Evolutionary conservation across 2,797 vertebrate genomes (phyloP).

Genomic region (Antrozous pallidus): DNA sequence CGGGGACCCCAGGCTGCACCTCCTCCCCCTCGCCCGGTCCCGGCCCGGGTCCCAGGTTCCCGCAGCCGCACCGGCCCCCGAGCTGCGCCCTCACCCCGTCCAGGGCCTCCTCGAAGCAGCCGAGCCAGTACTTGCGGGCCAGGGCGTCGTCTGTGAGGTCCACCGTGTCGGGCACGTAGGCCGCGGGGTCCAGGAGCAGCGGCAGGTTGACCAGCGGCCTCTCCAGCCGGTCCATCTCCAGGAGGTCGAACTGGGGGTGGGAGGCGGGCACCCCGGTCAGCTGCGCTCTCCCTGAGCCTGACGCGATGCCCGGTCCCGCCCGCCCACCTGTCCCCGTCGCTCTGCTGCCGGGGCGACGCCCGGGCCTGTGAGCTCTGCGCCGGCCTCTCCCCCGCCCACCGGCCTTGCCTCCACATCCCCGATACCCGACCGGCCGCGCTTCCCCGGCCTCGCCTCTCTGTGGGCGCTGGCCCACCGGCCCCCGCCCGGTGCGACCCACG

Average conservation of each 20-base stretch:
- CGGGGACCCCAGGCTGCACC: too few relatives aligned
- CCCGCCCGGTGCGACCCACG: background rate
- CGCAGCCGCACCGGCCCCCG: too few relatives aligned
- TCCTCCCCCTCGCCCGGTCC: too few relatives aligned
- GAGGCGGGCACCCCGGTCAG: rapidly evolving
- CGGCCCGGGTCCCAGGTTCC: too few relatives aligned
- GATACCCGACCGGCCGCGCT: rapidly evolving
- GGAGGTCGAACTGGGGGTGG: slow-evolving; percentile 92
- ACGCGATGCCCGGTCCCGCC: rapidly evolving
- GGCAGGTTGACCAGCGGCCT: slow-evolving; percentile 94
- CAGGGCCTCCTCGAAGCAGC: slow-evolving; percentile 96
- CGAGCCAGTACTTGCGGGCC: slow-evolving; percentile 97
- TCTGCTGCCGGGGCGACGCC: background rate
- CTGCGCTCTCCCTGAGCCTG: too few relatives aligned
- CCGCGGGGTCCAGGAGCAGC: slow-evolving; percentile 92
- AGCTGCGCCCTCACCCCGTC: slow-evolving; percentile 88
- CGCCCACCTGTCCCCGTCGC: rapidly evolving
- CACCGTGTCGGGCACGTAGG: slow-evolving; percentile 95
- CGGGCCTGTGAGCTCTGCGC: too few relatives aligned
- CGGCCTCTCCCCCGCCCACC: background rate
- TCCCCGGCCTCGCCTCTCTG: background rate
- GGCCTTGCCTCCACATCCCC: too few relatives aligned
- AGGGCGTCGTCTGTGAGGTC: slow-evolving; percentile 94
- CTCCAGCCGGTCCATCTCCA: slow-evolving; percentile 98
- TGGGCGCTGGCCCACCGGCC: too few relatives aligned